These are phyloP conservation scores for Scopus umbretta DNA, from an alignment of 2,113 vertebrate species.

Conservation along the genomic window DNA sequence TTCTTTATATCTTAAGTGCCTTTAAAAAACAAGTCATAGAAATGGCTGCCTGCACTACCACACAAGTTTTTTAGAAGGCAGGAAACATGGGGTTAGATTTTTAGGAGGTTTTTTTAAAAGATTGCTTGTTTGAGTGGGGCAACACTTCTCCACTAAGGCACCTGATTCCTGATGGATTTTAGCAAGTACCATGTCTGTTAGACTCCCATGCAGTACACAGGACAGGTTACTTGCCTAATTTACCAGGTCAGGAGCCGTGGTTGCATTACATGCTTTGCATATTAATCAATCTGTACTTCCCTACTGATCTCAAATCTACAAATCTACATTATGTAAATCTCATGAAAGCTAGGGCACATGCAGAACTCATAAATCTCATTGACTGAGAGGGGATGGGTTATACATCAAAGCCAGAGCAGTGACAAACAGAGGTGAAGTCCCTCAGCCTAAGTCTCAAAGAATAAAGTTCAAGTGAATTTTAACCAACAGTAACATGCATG, in stretches of 20 bases:
- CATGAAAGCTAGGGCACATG: not conserved
- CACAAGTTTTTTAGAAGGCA: not conserved
- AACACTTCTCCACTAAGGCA: not conserved
- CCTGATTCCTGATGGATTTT: not conserved
- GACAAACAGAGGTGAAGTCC: not conserved
- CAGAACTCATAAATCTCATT: not conserved
- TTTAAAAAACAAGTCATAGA: not conserved
- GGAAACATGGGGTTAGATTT: not conserved
- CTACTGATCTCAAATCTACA: not conserved
- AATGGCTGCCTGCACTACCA: not conserved
- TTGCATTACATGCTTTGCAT: not conserved
- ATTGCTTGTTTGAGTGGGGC: not conserved
- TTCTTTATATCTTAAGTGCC: not conserved
- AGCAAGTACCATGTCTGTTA: not conserved
- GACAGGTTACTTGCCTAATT: not conserved
- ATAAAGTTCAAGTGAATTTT: not conserved
- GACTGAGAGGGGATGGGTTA: not conserved
- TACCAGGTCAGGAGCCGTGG: not conserved
- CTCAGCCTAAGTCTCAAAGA: not conserved
- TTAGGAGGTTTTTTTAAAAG: not conserved
- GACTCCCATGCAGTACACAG: not conserved
- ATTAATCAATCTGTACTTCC: not conserved
- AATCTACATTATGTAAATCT: not conserved
- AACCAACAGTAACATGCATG: accelerated
- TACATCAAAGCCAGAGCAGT: not conserved